Evolutionary conservation across 2,113 vertebrate species (phyloP).

Genomic region (Thomomys bottae): DNA sequence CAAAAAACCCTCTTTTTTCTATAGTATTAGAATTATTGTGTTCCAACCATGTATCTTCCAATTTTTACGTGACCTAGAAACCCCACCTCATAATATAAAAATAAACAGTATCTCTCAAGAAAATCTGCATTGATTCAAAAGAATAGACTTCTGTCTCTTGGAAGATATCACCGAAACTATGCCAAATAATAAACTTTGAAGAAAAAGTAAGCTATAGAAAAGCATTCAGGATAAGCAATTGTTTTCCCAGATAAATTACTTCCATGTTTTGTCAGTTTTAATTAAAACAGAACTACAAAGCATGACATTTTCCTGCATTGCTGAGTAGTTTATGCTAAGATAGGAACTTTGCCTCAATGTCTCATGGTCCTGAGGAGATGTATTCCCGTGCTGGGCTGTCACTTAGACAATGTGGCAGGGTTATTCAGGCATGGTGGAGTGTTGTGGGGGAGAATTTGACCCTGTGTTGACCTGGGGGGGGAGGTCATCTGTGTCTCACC

Average conservation of each 20-base stretch:
- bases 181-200: slow-evolving; percentile 31
- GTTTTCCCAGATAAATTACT: not conserved
- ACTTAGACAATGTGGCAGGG: not conserved
- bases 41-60: not conserved
- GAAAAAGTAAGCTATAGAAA: slow-evolving; percentile 29
- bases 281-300: not conserved
- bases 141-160: slow-evolving; percentile 26
- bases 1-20: not conserved
- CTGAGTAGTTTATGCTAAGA: not conserved
- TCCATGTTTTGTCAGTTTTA: not conserved
- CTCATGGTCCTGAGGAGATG: not conserved
- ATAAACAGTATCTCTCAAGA: slow-evolving; percentile 31
- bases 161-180: slow-evolving; percentile 26
- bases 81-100: slow-evolving; percentile 27
- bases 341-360: not conserved
- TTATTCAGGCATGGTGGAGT: not conserved
- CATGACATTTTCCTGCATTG: not conserved
- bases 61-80: slow-evolving; percentile 27
- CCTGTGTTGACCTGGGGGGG: not conserved
- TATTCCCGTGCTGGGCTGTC: not conserved
- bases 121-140: slow-evolving; percentile 24
- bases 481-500: not conserved
- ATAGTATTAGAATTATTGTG: not conserved
- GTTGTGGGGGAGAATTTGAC: not conserved
- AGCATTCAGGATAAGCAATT: not conserved